A percentile compares a stretch with the other conserved stretches of the same genome.
These are phyloP conservation scores for Gibbula magus DNA, from an alignment of 2,888 invertebrate species.

Conservation along the genomic window DNA sequence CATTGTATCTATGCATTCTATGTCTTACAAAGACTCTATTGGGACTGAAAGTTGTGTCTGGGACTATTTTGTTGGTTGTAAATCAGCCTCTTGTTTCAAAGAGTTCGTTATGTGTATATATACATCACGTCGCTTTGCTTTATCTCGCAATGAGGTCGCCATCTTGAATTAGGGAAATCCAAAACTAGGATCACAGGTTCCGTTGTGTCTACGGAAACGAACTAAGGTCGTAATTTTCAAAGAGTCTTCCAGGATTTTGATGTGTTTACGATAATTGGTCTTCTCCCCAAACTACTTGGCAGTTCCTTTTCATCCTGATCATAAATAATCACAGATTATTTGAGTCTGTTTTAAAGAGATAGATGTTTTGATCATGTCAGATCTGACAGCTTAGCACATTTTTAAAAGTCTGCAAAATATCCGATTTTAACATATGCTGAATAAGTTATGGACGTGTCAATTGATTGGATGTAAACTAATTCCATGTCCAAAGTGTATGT, in stretches of 20 bases:
- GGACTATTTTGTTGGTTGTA: neutral
- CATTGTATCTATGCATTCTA: too few relatives aligned
- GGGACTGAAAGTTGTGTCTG: neutral
- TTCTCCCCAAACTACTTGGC: neutral
- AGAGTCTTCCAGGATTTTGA: neutral
- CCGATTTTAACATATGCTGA: too few relatives aligned
- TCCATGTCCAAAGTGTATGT: too few relatives aligned
- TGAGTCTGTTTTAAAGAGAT: neutral
- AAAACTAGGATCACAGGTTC: conserved; percentile 22
- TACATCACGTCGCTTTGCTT: conserved; percentile 17
- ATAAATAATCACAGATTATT: too few relatives aligned
- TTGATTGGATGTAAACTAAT: too few relatives aligned
- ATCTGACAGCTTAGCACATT: neutral
- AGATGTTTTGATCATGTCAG: neutral
- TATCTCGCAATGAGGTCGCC: neutral
- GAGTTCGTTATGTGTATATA: neutral
- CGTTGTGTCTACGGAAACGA: conserved; percentile 7
- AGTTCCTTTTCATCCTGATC: too few relatives aligned
- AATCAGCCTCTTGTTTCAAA: conserved; percentile 6
- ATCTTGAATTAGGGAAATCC: neutral
- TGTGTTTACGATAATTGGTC: neutral
- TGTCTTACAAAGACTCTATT: too few relatives aligned
- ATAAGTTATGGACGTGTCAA: too few relatives aligned
- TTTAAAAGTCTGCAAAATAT: neutral
- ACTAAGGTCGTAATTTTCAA: neutral